Evolutionary conservation across 2,113 vertebrate species (phyloP).

Genomic region (Anhinga anhinga): DNA sequence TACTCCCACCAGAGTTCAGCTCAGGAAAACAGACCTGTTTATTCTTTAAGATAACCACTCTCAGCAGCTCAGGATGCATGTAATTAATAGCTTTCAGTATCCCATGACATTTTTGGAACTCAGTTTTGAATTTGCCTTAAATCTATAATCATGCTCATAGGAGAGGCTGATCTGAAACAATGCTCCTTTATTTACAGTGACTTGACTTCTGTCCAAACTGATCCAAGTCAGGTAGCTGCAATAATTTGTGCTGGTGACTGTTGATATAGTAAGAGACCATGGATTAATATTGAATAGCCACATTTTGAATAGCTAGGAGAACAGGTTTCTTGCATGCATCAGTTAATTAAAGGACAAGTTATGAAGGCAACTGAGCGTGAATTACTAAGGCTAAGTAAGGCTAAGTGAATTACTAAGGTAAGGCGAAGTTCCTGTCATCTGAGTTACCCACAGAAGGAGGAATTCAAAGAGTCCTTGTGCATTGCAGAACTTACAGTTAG

Average conservation of each 20-base stretch:
- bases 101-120: background rate
- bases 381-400: too few relatives aligned
- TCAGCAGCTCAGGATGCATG: background rate
- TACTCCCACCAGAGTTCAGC: background rate
- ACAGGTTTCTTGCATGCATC: slow-evolving; percentile 30
- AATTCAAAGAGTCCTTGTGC: background rate
- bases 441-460: background rate
- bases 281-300: background rate
- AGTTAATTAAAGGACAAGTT: slow-evolving; percentile 21
- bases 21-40: background rate
- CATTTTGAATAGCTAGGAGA: slow-evolving; percentile 17
- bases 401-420: too few relatives aligned
- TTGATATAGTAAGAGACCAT: background rate
- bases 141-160: background rate
- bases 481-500: background rate
- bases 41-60: background rate
- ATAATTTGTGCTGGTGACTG: background rate
- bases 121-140: background rate
- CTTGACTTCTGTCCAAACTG: background rate
- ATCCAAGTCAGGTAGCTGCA: background rate
- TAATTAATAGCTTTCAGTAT: background rate
- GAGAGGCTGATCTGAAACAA: background rate
- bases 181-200: background rate
- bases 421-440: slow-evolving; percentile 1
- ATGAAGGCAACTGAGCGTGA: slow-evolving; percentile 34